Evolutionary conservation across 2,888 invertebrate species (phyloP).

Genomic region (Andrena camellia): DNA sequence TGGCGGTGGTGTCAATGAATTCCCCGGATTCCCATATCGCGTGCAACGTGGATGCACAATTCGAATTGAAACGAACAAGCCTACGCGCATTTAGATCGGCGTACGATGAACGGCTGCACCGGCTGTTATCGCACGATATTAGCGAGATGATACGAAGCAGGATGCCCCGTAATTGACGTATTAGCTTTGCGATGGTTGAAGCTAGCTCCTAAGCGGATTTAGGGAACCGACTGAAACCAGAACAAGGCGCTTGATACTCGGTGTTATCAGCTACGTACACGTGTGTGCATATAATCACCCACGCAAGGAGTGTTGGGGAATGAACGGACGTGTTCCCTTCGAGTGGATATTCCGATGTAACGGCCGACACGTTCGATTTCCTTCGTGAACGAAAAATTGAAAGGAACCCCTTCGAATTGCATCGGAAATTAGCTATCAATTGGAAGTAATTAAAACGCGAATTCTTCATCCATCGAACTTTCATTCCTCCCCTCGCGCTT

Average conservation of each 20-base stretch:
- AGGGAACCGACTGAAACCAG: constrained; percentile 49
- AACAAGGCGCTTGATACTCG: constrained; percentile 40
- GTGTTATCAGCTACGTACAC: constrained; percentile 39
- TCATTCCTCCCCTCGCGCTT: background rate
- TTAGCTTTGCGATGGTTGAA: constrained; percentile 37
- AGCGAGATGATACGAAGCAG: constrained; percentile 44
- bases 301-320: constrained; percentile 8
- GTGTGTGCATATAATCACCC: background rate
- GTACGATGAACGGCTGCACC: background rate
- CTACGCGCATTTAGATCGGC: background rate
- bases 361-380: background rate
- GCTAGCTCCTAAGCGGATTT: constrained; percentile 46
- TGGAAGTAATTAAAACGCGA: background rate
- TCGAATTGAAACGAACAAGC: background rate
- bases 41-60: too few relatives aligned
- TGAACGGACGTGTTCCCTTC: constrained; percentile 7
- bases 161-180: constrained; percentile 46
- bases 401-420: background rate
- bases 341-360: constrained; percentile 6
- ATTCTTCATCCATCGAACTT: background rate
- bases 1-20: background rate
- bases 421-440: background rate
- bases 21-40: background rate
- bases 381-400: background rate
- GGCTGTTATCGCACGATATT: constrained; percentile 35